Conservation (phyloP, 2,888 invertebrate genomes). For the Trissonchulus sp. region DNA sequence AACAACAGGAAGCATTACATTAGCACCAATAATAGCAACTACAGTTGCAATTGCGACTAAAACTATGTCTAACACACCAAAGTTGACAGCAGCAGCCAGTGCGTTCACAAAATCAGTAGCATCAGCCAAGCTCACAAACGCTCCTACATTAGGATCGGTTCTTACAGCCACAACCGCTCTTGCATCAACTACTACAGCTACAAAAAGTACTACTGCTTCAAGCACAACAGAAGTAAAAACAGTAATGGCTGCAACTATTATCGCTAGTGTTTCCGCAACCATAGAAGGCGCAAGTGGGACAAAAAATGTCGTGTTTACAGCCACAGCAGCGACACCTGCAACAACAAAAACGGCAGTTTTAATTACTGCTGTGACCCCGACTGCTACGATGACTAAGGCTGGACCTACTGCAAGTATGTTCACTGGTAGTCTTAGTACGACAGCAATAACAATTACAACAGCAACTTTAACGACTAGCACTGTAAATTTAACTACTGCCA, state of each 20-base stretch:
- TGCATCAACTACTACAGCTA: no score
- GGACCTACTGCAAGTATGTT: neutral
- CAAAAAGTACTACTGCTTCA: neutral
- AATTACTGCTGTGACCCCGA: neutral
- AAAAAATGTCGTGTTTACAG: neutral
- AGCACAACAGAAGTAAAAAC: neutral
- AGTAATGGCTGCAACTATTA: neutral
- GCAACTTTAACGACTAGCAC: neutral
- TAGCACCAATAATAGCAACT: neutral
- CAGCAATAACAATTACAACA: neutral
- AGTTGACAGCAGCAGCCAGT: neutral
- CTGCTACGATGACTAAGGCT: neutral
- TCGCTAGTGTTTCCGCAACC: neutral
- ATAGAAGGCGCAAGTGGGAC: neutral
- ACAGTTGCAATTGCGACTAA: neutral
- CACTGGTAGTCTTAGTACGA: no score
- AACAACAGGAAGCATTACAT: neutral
- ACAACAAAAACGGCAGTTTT: neutral
- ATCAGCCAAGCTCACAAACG: no score
- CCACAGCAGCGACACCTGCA: neutral
- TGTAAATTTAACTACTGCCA: neutral
- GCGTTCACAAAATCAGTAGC: neutral
- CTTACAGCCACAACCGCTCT: no score
- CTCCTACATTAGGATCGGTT: no score
- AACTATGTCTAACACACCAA: neutral